Percentiles rank a stretch among this genome's conserved stretches.
These are phyloP conservation scores for Cryptophagus acutangulus DNA, from an alignment of 2,888 invertebrate species.

Conservation along the genomic window DNA sequence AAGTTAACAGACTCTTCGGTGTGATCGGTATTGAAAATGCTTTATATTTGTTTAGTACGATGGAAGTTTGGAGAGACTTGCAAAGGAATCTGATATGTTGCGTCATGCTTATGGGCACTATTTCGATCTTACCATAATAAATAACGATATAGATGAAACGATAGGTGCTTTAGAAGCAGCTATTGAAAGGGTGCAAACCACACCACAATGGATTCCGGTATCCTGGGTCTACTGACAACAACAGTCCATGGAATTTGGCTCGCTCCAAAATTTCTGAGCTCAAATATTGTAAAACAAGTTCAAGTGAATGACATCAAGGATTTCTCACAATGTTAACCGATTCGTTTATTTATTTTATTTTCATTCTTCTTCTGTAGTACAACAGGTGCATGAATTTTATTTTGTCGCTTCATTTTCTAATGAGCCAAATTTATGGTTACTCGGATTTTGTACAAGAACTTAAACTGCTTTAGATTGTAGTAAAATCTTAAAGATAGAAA, in stretches of 20 bases:
- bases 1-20: constrained; percentile 41
- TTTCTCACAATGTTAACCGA: not conserved
- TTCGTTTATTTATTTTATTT: not conserved
- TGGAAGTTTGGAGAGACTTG: constrained; percentile 92
- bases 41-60: constrained; percentile 73
- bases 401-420: not conserved
- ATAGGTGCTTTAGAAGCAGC: constrained; percentile 88
- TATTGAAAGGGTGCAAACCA: constrained; percentile 83
- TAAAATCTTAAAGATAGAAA: too few species aligned
- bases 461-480: not conserved
- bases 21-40: not conserved
- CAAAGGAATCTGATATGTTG: constrained; percentile 94
- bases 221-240: constrained; percentile 91
- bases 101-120: constrained; percentile 97
- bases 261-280: constrained; percentile 37
- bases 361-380: not conserved
- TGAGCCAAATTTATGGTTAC: too few species aligned
- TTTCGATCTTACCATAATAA: constrained; percentile 96
- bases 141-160: constrained; percentile 99
- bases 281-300: not conserved
- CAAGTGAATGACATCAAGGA: not conserved
- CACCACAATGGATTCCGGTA: constrained; percentile 96
- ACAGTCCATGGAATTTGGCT: constrained; percentile 43
- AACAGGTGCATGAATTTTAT: not conserved
- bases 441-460: too few species aligned